Percentiles rank a stretch among this genome's conserved stretches.
phyloP scores from a whole-genome alignment of 2,797 vertebrate species.

The Malacoraja senta region DNA sequence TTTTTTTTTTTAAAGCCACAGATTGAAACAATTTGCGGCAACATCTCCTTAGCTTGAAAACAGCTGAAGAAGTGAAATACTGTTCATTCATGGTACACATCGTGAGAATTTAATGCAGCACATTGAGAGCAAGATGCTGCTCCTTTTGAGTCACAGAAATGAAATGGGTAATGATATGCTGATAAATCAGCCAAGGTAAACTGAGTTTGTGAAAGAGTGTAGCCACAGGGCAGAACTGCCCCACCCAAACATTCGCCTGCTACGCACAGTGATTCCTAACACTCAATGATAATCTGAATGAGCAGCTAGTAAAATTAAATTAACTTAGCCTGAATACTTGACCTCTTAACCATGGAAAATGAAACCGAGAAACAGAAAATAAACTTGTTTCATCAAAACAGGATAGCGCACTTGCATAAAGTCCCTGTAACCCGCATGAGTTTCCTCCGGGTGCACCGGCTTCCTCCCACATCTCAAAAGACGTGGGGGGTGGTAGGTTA shows the following conservation, averaged over 20 bases:
- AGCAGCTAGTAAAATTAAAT: not conserved
- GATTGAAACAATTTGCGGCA: not conserved
- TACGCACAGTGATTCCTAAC: not conserved
- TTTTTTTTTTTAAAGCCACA: not conserved
- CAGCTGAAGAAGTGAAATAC: not conserved
- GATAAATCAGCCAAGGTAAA: conserved; percentile 24
- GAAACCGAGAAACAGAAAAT: not conserved
- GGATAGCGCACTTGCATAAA: not conserved
- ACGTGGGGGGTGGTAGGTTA: no score
- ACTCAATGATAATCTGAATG: not conserved
- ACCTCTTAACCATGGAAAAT: not conserved
- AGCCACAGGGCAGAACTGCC: conserved; percentile 18
- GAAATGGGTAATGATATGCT: conserved; percentile 1
- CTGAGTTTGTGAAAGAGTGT: conserved; percentile 11
- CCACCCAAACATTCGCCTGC: not conserved
- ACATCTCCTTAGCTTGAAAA: not conserved
- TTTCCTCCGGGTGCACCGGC: no score
- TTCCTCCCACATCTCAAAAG: no score
- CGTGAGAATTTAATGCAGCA: conserved; percentile 29
- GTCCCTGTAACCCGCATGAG: no score
- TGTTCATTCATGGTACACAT: conserved; percentile 4
- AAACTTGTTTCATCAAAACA: not conserved
- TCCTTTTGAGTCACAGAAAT: not conserved
- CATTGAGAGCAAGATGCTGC: not conserved
- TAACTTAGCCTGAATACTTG: not conserved